phyloP scores from a whole-genome alignment of 2,888 invertebrate species.

The Oscheius sp. region DNA sequence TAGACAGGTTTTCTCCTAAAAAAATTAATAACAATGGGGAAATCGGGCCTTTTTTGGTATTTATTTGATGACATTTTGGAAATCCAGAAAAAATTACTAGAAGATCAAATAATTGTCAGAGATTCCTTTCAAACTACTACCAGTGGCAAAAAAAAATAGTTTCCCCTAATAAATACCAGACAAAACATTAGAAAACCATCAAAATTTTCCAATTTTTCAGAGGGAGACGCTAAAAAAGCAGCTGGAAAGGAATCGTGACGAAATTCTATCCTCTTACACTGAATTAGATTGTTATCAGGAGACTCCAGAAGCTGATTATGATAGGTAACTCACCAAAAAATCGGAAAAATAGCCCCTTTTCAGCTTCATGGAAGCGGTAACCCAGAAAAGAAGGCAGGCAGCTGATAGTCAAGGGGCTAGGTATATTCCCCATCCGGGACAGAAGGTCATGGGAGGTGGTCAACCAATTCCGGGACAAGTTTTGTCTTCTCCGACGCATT shows the following conservation, averaged over 20 bases:
- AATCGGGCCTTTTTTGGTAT: too few species aligned
- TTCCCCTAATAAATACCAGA: too few species aligned
- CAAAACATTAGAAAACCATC: background rate
- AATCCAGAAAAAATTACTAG: too few species aligned
- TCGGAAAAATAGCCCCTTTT: background rate
- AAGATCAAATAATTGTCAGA: too few species aligned
- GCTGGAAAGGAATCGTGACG: conserved; percentile 53
- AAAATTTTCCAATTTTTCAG: too few species aligned
- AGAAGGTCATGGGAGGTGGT: conserved; percentile 59
- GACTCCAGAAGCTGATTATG: conserved; percentile 77
- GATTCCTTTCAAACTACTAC: too few species aligned
- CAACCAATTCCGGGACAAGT: conserved; percentile 57
- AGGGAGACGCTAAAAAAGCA: conserved; percentile 51
- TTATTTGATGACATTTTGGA: too few species aligned
- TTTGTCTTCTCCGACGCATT: conserved; percentile 4
- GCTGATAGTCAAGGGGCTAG: conserved; percentile 45
- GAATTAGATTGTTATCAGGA: conserved; percentile 76
- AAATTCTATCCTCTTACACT: conserved; percentile 67
- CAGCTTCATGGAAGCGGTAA: conserved; percentile 57
- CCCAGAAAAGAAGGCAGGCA: conserved; percentile 47
- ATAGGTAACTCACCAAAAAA: conserved; percentile 57
- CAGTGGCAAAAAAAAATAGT: too few species aligned
- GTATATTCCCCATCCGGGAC: conserved; percentile 33
- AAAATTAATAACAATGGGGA: too few species aligned
- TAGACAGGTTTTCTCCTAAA: too few species aligned